Evolutionary conservation across 2,888 invertebrate genomes (phyloP).

Genomic region (Lasius fuliginosus): DNA sequence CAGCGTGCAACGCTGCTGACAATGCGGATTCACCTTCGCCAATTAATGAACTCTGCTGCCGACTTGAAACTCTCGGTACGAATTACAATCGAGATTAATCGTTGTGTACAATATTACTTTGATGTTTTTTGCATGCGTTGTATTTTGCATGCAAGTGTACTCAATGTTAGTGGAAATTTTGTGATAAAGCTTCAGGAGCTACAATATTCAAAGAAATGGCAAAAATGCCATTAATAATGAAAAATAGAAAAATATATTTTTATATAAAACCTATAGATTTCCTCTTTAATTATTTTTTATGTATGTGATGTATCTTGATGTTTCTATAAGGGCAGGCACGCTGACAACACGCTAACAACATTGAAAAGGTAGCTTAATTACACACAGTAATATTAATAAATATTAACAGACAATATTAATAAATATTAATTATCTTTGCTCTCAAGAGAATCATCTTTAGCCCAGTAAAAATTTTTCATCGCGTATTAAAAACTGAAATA

Average conservation of each 20-base stretch:
- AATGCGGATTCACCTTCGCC: slow-evolving; percentile 74
- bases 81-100: slow-evolving; percentile 51
- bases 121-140: slow-evolving; percentile 33
- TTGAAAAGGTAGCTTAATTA: not conserved
- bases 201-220: not conserved
- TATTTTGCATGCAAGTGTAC: slow-evolving; percentile 30
- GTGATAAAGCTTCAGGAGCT: not conserved
- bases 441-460: not conserved
- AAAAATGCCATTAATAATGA: not conserved
- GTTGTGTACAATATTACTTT: slow-evolving; percentile 15
- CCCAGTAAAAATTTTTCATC: not conserved
- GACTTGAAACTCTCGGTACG: slow-evolving; percentile 83
- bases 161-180: not conserved
- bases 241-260: not conserved
- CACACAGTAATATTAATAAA: not conserved
- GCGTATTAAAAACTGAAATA: not conserved
- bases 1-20: slow-evolving; percentile 82
- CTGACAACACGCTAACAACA: not conserved
- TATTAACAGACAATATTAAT: not conserved
- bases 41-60: slow-evolving; percentile 82
- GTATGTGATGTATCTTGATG: not conserved
- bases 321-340: slow-evolving; percentile 1
- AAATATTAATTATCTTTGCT: not conserved
- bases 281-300: not conserved
- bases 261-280: not conserved